Percentiles rank a stretch among this genome's conserved stretches.
Conservation (phyloP, 2,888 invertebrate genomes). For the Brenthis daphne region DNA sequence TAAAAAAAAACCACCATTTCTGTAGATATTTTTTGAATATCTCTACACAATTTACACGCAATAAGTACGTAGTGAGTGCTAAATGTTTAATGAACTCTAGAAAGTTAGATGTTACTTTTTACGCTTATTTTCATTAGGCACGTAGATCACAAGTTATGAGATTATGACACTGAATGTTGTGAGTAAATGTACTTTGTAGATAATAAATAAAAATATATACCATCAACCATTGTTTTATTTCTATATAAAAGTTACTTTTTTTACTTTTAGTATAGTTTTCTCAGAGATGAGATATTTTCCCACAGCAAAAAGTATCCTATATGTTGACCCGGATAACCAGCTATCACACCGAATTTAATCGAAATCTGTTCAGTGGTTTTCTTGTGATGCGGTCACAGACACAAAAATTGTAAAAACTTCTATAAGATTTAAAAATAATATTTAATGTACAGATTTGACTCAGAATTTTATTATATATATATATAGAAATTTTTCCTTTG, state of each 20-base stretch:
- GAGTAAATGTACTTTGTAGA: conserved; percentile 17
- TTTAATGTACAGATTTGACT: too few species aligned
- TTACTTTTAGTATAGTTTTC: too few species aligned
- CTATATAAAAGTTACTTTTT: neutral
- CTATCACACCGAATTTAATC: too few species aligned
- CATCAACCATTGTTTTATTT: conserved; percentile 6
- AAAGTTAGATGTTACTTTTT: conserved; percentile 11
- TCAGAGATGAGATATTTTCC: too few species aligned
- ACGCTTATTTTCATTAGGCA: conserved; percentile 24
- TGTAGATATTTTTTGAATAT: conserved; percentile 3
- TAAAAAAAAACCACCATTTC: conserved; percentile 9
- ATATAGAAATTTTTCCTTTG: too few species aligned
- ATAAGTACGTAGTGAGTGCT: neutral
- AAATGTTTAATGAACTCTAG: conserved; percentile 4
- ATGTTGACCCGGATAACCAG: too few species aligned
- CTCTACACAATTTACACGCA: neutral
- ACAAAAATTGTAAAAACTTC: too few species aligned
- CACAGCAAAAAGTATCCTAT: too few species aligned
- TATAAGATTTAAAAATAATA: too few species aligned
- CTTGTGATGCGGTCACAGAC: too few species aligned
- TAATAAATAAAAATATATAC: conserved; percentile 19
- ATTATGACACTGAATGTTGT: conserved; percentile 30
- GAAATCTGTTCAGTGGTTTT: too few species aligned
- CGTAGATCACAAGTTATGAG: conserved; percentile 29
- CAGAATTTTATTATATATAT: too few species aligned